These are phyloP conservation scores for Nycticorax nycticorax DNA, from an alignment of 2,113 vertebrate genomes.

Conservation along the genomic window DNA sequence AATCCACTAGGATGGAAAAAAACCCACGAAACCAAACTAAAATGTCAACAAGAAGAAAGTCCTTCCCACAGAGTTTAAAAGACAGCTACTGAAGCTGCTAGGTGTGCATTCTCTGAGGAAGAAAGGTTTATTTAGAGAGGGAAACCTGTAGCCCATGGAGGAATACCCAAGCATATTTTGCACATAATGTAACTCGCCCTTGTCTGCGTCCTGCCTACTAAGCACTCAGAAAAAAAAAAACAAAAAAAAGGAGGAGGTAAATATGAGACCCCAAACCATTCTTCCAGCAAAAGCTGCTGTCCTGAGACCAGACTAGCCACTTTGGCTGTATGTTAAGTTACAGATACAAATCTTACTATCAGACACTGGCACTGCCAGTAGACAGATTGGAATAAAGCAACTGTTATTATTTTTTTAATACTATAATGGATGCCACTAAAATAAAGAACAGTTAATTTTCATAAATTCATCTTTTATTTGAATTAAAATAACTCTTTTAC, in stretches of 20 bases:
- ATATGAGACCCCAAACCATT: background rate
- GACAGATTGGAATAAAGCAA: background rate
- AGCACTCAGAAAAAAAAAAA: background rate
- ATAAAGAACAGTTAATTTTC: background rate
- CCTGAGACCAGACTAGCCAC: background rate
- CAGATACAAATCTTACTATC: background rate
- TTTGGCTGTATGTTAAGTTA: background rate
- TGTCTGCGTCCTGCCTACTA: background rate
- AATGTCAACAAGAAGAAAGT: background rate
- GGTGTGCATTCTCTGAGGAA: background rate
- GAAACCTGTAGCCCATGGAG: background rate
- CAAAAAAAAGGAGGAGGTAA: rapidly evolving
- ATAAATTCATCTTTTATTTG: background rate
- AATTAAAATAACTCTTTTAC: background rate
- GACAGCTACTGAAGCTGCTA: background rate
- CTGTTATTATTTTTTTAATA: background rate
- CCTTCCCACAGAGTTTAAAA: background rate
- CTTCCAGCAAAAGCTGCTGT: background rate
- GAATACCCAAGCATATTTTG: background rate
- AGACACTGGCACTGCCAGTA: background rate
- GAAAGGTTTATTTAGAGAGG: background rate
- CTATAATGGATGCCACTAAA: background rate
- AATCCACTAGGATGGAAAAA: background rate
- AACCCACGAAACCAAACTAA: background rate
- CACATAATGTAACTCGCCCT: background rate